These are phyloP conservation scores for Lophura nycthemera DNA, from an alignment of 2,113 vertebrate genomes.

Conservation along the genomic window DNA sequence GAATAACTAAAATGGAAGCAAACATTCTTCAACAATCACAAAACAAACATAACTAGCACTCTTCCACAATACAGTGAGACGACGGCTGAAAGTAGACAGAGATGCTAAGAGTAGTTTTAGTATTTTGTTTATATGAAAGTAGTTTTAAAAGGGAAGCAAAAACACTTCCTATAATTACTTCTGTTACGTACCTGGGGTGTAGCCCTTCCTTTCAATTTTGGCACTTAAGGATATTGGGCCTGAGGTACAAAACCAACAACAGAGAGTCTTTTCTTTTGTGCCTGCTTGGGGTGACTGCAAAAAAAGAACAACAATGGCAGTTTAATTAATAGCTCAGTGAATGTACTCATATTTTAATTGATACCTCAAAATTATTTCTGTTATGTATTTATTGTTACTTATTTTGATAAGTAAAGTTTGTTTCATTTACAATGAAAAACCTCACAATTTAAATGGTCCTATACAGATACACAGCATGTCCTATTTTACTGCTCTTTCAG, in stretches of 20 bases:
- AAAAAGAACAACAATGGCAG: conserved; percentile 38
- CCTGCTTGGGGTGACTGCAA: conserved; percentile 97
- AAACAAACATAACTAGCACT: not conserved
- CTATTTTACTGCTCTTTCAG: not conserved
- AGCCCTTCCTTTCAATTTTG: conserved; percentile 99
- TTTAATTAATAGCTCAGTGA: not conserved
- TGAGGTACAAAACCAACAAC: conserved; percentile 99
- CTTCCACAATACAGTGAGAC: not conserved
- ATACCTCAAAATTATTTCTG: not conserved
- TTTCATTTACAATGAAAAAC: not conserved
- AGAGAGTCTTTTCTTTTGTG: conserved; percentile 99
- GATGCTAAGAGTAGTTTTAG: fast-evolving
- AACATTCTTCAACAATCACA: not conserved
- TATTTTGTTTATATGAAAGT: not conserved
- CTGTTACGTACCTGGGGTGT: conserved; percentile 90
- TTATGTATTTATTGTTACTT: fast-evolving
- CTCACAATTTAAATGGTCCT: not conserved
- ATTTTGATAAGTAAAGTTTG: not conserved
- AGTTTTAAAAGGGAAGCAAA: conserved; percentile 26
- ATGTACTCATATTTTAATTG: not conserved
- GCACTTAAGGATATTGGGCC: conserved; percentile 99
- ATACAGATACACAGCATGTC: not conserved
- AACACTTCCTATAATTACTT: not conserved
- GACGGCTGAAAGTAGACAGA: not conserved
- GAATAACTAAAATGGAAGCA: not conserved